Base-by-base conservation (phyloP, 2,888 invertebrate genomes). In the Amphipyra tragopoginis region DNA sequence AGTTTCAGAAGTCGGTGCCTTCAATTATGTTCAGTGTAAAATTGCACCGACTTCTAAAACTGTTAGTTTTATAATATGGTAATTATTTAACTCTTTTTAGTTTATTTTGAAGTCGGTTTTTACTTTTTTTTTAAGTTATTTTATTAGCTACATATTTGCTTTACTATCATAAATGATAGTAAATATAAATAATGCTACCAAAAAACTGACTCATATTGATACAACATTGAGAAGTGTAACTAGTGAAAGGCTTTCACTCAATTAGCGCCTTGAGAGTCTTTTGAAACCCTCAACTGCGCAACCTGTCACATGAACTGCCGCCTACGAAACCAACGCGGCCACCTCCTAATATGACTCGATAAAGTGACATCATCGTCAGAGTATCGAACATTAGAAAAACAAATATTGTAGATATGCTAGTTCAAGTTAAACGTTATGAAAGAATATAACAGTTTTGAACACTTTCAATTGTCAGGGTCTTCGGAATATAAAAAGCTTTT, bases 261-360 rank as follows among this genome's bases (percentile, higher is more conserved):
- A 73, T 72, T 73, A 72, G 56, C 63, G 13, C 29, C 10, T 59
- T 13, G n/a, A 36, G 39, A 39, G 51, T 45, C 21, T 2, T 9
- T 26, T 59, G 36, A 43, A 40, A 33, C 15, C 15, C 15, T 43
- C 34, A 29, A 42, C 13, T 21, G 14, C 43, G 51, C 52, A 65
- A 70, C 49, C 14, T 34, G 54, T 61, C 45, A 21, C 7, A 33
- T 43, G 44, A 55, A 51, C 5, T 36, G 11, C 1, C 15, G 11
- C 21, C 71, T 50, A 56, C 14, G 56, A 26, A 52, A 65, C 29
- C 44, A 44, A 42, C n/a, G n/a, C 15, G 11, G 15, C 33, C 33
- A 45, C 2, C 36, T 15, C 21, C 26, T 55, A 36, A 43, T 44
- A 44, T 42, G 38, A 50, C 33, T 49, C 45, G 5, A 21, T 38